phyloP scores from a whole-genome alignment of 2,888 invertebrate genomes.

The Criorhina ranunculi region DNA sequence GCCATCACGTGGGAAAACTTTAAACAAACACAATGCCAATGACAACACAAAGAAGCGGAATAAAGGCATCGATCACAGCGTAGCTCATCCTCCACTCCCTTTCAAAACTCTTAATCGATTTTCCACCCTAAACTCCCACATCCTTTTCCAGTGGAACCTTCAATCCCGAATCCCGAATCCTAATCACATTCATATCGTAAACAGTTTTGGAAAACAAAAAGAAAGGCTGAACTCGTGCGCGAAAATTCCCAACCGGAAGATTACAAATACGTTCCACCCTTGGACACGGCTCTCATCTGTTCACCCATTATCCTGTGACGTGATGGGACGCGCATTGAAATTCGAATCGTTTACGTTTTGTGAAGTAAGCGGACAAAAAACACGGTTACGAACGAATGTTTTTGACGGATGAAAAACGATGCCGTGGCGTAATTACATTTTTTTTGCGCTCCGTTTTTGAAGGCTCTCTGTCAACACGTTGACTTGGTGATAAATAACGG shows the following conservation, averaged over 20 bases:
- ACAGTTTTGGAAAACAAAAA: conserved; percentile 1
- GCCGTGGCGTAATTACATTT: conserved; percentile 12
- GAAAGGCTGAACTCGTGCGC: conserved; percentile 9
- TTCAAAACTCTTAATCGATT: too few relatives aligned
- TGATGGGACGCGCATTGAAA: conserved; percentile 8
- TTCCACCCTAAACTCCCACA: too few relatives aligned
- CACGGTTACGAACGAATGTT: conserved; percentile 8
- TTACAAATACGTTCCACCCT: conserved; percentile 12
- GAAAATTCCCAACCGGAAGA: background rate
- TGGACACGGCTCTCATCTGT: conserved; percentile 1
- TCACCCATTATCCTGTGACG: background rate
- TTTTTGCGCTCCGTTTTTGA: too few relatives aligned
- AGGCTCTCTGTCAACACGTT: background rate
- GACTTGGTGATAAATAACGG: conserved; percentile 14
- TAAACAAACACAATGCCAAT: background rate
- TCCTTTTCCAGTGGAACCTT: too few relatives aligned
- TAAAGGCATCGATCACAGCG: too few relatives aligned
- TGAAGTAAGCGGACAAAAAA: background rate
- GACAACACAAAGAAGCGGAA: background rate
- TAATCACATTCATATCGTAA: conserved; percentile 29
- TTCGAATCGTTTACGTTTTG: conserved; percentile 7
- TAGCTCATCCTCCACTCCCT: too few relatives aligned
- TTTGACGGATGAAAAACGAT: conserved; percentile 19
- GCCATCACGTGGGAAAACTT: too few relatives aligned
- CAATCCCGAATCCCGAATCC: background rate